Evolutionary conservation across 2,113 vertebrate species (phyloP).

Genomic region (Channa maculata): DNA sequence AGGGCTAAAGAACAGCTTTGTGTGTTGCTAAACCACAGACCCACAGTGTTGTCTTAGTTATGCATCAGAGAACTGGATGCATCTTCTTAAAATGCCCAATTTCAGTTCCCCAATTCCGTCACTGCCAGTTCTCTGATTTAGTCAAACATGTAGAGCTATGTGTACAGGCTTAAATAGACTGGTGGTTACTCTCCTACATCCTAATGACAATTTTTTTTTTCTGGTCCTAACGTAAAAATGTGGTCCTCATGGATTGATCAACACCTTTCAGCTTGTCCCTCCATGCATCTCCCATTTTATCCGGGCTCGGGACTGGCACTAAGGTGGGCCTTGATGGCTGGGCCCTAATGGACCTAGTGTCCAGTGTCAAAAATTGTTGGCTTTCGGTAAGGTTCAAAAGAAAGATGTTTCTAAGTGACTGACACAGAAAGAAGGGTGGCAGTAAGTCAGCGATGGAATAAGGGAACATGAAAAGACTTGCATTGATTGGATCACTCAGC

Average conservation of each 20-base stretch:
- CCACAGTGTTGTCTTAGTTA: conserved; percentile 75
- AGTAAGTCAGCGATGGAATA: conserved; percentile 71
- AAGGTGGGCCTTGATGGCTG: too few species aligned
- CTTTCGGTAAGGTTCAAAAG: conserved; percentile 37
- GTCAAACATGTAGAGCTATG: conserved; percentile 52
- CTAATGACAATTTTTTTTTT: conserved; percentile 29
- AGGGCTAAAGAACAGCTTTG: conserved; percentile 56
- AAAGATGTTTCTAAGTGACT: conserved; percentile 36
- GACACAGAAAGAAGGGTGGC: conserved; percentile 45
- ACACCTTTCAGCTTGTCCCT: too few species aligned
- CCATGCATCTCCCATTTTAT: too few species aligned
- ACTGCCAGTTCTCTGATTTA: conserved; percentile 54
- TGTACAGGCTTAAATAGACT: conserved; percentile 35
- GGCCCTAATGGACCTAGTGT: background rate
- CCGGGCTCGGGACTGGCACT: too few species aligned
- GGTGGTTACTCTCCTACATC: conserved; percentile 20
- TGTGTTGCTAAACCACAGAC: conserved; percentile 60
- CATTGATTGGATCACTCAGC: conserved; percentile 74
- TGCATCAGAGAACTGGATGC: conserved; percentile 74
- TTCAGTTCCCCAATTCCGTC: conserved; percentile 56
- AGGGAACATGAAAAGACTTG: conserved; percentile 57
- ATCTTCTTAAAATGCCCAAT: conserved; percentile 57
- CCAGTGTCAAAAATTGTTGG: conserved; percentile 47
- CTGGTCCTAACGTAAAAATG: conserved; percentile 22
- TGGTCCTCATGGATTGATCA: conserved; percentile 30